Evolutionary conservation across 2,797 vertebrate species (phyloP).

Genomic region (Lagorchestes hirsutus): DNA sequence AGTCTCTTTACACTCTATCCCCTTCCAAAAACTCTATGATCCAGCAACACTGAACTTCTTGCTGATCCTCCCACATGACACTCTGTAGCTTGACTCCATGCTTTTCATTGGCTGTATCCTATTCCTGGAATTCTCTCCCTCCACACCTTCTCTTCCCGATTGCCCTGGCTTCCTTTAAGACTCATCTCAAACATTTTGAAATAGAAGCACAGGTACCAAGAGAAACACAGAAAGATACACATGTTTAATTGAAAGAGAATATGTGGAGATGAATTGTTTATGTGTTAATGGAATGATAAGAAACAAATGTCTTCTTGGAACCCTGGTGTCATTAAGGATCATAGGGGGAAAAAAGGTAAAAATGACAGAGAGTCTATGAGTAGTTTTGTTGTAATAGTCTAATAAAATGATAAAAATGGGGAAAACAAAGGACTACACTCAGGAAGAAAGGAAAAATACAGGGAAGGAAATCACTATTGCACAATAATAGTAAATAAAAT

Average conservation of each 20-base stretch:
- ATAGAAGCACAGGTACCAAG: neutral
- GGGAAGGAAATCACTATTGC: neutral
- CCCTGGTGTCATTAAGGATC: neutral
- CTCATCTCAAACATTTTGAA: neutral
- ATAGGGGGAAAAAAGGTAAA: neutral
- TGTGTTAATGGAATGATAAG: neutral
- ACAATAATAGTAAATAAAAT: neutral
- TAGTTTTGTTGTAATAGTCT: neutral
- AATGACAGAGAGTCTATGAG: neutral
- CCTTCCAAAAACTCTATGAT: neutral
- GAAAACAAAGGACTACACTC: neutral
- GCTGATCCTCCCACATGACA: neutral
- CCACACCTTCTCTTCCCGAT: neutral
- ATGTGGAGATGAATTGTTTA: neutral
- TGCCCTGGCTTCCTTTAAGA: neutral
- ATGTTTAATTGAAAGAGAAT: neutral
- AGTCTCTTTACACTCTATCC: neutral
- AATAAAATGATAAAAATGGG: neutral
- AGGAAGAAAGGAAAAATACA: neutral
- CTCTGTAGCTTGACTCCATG: neutral
- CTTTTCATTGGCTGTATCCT: neutral
- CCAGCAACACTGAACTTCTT: neutral
- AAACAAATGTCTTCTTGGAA: neutral
- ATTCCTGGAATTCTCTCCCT: neutral
- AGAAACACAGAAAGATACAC: neutral